These are phyloP conservation scores for Aphis craccivora DNA, from an alignment of 1,140 invertebrate genomes.

Conservation along the genomic window DNA sequence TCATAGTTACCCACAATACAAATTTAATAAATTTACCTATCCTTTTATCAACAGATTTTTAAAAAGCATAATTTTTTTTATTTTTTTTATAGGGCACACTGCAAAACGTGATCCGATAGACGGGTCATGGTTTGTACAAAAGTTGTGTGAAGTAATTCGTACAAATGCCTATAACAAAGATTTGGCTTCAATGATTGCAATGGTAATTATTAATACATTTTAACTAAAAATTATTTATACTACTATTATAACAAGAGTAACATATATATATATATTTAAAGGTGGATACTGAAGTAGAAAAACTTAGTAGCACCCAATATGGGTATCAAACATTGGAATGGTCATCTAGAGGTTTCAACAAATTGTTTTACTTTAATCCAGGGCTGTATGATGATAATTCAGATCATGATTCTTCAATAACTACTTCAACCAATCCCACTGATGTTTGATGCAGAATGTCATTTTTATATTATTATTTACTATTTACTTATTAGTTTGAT, in stretches of 20 bases:
- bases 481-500: background rate
- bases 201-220: slow-evolving; percentile 16
- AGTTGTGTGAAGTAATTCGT: slow-evolving; percentile 41
- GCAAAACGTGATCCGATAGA: slow-evolving; percentile 30
- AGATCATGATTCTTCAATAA: background rate
- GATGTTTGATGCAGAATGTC: background rate
- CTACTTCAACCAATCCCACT: background rate
- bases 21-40: background rate
- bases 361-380: slow-evolving; percentile 58
- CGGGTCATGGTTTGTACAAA: slow-evolving; percentile 59
- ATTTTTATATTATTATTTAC: background rate
- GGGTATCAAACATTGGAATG: slow-evolving; percentile 53
- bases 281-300: slow-evolving; percentile 35
- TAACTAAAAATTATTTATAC: background rate
- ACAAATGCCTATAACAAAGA: slow-evolving; percentile 55
- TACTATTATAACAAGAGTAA: background rate
- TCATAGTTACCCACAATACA: background rate
- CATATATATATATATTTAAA: background rate
- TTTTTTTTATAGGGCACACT: slow-evolving; percentile 38
- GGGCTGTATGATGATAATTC: slow-evolving; percentile 52
- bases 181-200: slow-evolving; percentile 47
- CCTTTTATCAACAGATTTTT: background rate
- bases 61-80: background rate
- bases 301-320: background rate
- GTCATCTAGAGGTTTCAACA: slow-evolving; percentile 37